These are phyloP conservation scores for Enteromius thamalakanensis DNA, from an alignment of 2,797 vertebrate genomes.

Conservation along the genomic window DNA sequence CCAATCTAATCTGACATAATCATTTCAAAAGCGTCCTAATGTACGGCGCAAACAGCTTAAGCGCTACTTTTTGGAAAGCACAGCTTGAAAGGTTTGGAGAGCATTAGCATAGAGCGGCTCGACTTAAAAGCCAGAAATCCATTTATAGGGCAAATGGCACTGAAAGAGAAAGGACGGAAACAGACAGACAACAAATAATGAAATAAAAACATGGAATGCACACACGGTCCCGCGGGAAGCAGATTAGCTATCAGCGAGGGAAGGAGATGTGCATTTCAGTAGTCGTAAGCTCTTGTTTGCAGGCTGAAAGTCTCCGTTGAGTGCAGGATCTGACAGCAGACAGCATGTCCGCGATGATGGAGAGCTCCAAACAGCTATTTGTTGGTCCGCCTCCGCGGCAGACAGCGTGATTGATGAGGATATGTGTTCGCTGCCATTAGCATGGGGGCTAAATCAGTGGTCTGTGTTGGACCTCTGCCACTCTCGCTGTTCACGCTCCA, in stretches of 20 bases:
- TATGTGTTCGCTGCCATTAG: constrained; percentile 31
- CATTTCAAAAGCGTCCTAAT: constrained; percentile 19
- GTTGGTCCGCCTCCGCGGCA: constrained; percentile 39
- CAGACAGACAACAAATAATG: constrained; percentile 24
- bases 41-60: not conserved
- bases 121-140: constrained; percentile 36
- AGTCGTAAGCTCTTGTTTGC: constrained; percentile 44
- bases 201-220: constrained; percentile 40
- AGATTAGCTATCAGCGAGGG: constrained; percentile 34
- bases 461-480: constrained; percentile 36
- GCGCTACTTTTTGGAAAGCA: not conserved
- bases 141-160: constrained; percentile 40
- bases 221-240: not conserved
- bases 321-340: constrained; percentile 37
- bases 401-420: constrained; percentile 57
- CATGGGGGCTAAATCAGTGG: constrained; percentile 39
- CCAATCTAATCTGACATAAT: constrained; percentile 21
- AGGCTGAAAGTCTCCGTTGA: constrained; percentile 31
- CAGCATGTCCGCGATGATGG: constrained; percentile 42
- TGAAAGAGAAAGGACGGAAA: constrained; percentile 15
- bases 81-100: constrained; percentile 19
- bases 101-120: constrained; percentile 25
- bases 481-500: constrained; percentile 4
- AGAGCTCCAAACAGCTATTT: constrained; percentile 47
- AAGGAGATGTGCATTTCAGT: constrained; percentile 26